phyloP scores from a whole-genome alignment of 2,888 invertebrate genomes.

The Acanthococcus lagerstroemiae region DNA sequence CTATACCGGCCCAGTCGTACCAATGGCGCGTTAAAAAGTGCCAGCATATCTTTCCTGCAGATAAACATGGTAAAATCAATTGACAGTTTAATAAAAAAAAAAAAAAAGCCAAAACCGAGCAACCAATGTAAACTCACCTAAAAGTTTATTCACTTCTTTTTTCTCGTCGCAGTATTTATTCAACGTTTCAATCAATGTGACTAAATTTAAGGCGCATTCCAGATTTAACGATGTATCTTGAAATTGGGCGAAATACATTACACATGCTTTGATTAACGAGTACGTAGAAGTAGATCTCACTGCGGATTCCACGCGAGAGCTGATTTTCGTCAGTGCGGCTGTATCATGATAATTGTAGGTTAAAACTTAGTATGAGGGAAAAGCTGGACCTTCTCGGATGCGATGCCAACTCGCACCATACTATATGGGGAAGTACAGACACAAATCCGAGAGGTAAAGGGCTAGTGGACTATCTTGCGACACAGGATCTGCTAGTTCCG shows the following conservation, averaged over 20 bases:
- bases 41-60: conserved; percentile 44
- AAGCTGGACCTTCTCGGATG: background rate
- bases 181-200: conserved; percentile 48
- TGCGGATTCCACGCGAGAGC: background rate
- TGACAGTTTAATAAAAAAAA: background rate
- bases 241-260: conserved; percentile 43
- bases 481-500: no score
- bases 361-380: background rate
- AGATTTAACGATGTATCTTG: conserved; percentile 48
- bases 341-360: no score
- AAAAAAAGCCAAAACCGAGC: background rate
- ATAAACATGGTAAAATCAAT: background rate
- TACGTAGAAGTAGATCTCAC: conserved; percentile 4
- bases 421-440: no score
- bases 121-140: conserved; percentile 20
- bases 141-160: conserved; percentile 18
- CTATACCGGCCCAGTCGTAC: conserved; percentile 53
- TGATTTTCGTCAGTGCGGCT: conserved; percentile 3
- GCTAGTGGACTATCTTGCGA: no score
- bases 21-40: conserved; percentile 56
- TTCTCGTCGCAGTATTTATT: conserved; percentile 45
- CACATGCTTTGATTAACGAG: conserved; percentile 37
- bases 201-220: conserved; percentile 48
- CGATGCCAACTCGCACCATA: no score
- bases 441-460: no score